A percentile compares a stretch with the other conserved stretches of the same genome.
Evolutionary conservation across 2,113 vertebrate genomes (phyloP).

Genomic region (Myiagra hebetior): DNA sequence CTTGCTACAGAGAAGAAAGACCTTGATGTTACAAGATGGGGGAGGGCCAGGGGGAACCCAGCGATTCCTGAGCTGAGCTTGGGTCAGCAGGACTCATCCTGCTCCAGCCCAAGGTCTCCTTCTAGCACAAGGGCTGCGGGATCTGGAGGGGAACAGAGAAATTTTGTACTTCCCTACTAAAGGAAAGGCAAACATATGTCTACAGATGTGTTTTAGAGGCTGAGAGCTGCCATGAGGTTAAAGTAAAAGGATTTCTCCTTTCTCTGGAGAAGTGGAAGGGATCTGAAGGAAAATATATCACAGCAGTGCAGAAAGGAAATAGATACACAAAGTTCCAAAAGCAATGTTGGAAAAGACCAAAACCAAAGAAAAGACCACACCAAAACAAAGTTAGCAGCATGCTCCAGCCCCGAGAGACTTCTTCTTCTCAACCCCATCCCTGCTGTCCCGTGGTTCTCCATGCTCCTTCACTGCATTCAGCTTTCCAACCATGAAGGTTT

Average conservation of each 20-base stretch:
- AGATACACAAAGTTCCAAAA: neutral
- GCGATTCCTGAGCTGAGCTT: neutral
- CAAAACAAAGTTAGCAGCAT: neutral
- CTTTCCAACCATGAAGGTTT: neutral
- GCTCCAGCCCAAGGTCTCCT: neutral
- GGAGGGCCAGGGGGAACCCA: neutral
- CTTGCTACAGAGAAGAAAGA: conserved; percentile 35
- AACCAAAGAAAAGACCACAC: neutral
- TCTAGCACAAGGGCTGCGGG: neutral
- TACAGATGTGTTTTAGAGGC: neutral
- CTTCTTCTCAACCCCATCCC: fast-evolving
- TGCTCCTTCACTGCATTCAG: neutral
- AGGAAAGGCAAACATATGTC: neutral
- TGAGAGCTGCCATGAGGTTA: neutral
- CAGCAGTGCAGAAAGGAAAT: neutral
- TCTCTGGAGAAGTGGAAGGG: neutral
- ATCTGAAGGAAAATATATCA: neutral
- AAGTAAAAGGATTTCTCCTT: neutral
- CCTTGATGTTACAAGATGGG: neutral
- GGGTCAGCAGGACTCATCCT: neutral
- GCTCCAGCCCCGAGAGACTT: neutral
- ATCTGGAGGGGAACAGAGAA: neutral
- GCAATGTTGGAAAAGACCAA: neutral
- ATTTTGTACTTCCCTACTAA: neutral
- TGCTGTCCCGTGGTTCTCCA: neutral